Evolutionary conservation across 2,113 vertebrate genomes (phyloP).

Genomic region (Nothocercus nigrocapillus): DNA sequence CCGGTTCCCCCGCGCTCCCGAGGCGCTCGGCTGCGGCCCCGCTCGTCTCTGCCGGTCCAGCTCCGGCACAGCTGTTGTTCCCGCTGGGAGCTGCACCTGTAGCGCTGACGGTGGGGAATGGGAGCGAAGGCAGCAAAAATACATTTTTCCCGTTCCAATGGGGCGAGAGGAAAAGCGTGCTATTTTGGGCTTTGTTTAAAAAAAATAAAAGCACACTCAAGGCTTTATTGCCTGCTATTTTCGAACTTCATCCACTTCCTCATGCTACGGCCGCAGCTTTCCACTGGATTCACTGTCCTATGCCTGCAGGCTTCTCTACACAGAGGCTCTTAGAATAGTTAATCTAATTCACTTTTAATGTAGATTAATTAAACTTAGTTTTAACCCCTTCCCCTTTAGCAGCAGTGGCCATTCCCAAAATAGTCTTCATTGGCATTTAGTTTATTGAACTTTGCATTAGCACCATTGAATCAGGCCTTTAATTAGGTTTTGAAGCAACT

Average conservation of each 20-base stretch:
- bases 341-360: slow-evolving; percentile 37
- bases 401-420: slow-evolving; percentile 28
- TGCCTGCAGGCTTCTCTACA: neutral
- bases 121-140: neutral
- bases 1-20: neutral
- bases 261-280: neutral
- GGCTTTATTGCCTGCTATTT: neutral
- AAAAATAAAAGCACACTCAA: neutral
- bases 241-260: neutral
- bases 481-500: slow-evolving; percentile 36
- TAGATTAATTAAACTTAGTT: slow-evolving; percentile 41
- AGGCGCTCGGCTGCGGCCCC: neutral
- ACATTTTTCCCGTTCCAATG: neutral
- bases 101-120: neutral
- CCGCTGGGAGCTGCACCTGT: neutral
- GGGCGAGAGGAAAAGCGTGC: neutral
- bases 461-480: slow-evolving; percentile 49
- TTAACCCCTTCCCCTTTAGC: slow-evolving; percentile 3
- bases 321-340: slow-evolving; percentile 48
- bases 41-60: neutral
- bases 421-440: slow-evolving; percentile 6
- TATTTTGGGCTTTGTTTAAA: neutral
- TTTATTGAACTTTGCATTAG: slow-evolving; percentile 43
- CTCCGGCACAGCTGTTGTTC: neutral
- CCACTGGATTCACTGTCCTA: neutral